Conservation (phyloP, 1,140 invertebrate genomes). For the Eupristina koningsbergeri region DNA sequence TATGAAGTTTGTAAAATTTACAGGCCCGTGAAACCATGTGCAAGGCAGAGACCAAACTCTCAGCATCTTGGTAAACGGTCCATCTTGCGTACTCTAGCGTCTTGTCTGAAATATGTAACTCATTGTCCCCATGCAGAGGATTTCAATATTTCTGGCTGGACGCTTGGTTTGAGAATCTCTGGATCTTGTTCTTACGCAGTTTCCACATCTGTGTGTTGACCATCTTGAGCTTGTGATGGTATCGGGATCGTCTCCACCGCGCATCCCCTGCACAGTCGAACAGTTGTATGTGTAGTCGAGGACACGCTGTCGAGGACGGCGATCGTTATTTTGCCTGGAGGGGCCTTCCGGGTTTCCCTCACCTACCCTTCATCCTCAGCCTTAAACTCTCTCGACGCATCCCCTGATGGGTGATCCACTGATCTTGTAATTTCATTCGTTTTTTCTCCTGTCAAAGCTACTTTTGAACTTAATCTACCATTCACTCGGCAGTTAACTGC, state of each 20-base stretch:
- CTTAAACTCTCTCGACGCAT: too few species aligned
- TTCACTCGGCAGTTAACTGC: background rate
- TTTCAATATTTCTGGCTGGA: constrained; percentile 34
- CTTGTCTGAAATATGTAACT: background rate
- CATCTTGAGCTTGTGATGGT: constrained; percentile 1
- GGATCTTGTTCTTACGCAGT: background rate
- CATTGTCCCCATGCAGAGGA: constrained; percentile 19
- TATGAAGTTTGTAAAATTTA: background rate
- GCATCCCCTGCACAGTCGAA: background rate
- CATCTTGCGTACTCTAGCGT: background rate
- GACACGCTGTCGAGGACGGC: background rate
- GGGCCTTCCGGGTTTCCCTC: background rate
- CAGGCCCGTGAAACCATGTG: background rate
- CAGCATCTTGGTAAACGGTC: background rate
- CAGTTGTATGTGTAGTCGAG: background rate
- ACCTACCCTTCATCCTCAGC: background rate
- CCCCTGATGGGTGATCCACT: too few species aligned
- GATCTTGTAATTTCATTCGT: constrained; percentile 17
- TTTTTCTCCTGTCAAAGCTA: background rate
- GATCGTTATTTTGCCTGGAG: constrained; percentile 39
- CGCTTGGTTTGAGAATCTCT: constrained; percentile 34
- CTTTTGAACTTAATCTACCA: background rate
- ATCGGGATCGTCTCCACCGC: background rate
- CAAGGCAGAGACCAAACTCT: background rate
- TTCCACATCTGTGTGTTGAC: constrained; percentile 3